phyloP scores from a whole-genome alignment of 2,113 vertebrate species.

The Cavia aperea region DNA sequence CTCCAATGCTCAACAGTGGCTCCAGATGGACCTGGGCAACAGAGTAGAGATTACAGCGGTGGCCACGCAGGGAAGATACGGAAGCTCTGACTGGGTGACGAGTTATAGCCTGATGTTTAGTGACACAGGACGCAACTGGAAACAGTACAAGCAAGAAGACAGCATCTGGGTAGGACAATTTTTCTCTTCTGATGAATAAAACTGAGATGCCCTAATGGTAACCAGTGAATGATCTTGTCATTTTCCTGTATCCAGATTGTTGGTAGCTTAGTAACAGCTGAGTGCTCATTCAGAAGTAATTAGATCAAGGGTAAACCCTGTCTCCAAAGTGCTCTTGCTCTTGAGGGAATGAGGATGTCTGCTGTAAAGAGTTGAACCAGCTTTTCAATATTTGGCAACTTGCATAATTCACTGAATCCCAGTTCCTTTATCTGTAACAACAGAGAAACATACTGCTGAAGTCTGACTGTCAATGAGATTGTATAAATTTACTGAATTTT shows the following conservation, averaged over 20 bases:
- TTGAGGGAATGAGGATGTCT: neutral
- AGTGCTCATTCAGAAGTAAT: neutral
- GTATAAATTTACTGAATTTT: neutral
- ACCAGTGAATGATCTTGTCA: neutral
- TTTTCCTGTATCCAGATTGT: neutral
- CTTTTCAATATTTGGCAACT: neutral
- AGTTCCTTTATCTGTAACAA: neutral
- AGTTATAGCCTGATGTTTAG: conserved; percentile 91
- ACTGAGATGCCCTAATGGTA: neutral
- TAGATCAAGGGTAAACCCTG: neutral
- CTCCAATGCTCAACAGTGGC: conserved; percentile 88
- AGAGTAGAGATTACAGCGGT: conserved; percentile 90
- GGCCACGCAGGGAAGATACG: conserved; percentile 90
- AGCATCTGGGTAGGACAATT: conserved; percentile 77
- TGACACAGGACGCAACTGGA: conserved; percentile 92
- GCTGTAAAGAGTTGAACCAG: neutral
- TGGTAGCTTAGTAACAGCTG: neutral
- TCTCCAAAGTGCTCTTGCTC: neutral
- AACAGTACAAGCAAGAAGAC: conserved; percentile 88
- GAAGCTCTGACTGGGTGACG: conserved; percentile 95
- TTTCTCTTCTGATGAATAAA: neutral
- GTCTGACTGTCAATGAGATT: neutral
- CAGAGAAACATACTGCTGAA: neutral
- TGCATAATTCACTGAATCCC: neutral
- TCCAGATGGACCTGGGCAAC: conserved; percentile 93